Percentiles rank a stretch among this genome's conserved stretches.
phyloP scores from a whole-genome alignment of 1,140 invertebrate species.

The Chlorops oryzae region DNA sequence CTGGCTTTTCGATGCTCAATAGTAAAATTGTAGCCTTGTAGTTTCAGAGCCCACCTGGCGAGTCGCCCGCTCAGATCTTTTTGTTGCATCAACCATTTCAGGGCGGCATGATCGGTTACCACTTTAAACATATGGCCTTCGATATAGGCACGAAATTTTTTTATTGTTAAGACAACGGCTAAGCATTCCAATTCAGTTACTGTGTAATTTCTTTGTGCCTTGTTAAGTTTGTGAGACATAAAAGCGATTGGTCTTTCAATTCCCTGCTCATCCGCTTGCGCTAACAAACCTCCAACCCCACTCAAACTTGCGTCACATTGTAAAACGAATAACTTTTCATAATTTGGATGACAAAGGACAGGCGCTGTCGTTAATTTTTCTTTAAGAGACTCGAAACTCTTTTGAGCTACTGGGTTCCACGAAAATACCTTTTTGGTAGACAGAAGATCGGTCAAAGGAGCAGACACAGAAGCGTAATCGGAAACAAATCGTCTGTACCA shows the following conservation, averaged over 20 bases:
- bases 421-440: constrained; percentile 3
- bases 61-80: constrained; percentile 42
- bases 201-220: constrained; percentile 9
- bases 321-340: constrained; percentile 11
- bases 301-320: constrained; percentile 14
- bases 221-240: too few relatives aligned
- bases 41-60: constrained; percentile 29
- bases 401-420: constrained; percentile 30
- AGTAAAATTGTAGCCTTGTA: constrained; percentile 27
- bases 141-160: constrained; percentile 46
- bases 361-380: constrained; percentile 29
- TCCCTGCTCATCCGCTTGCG: constrained; percentile 11
- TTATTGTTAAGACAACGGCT: constrained; percentile 5
- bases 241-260: constrained; percentile 34
- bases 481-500: constrained; percentile 11
- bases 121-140: constrained; percentile 42
- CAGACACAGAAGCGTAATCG: constrained; percentile 7
- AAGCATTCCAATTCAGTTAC: constrained; percentile 11
- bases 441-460: constrained; percentile 9
- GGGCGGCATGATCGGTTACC: constrained; percentile 26
- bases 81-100: constrained; percentile 32
- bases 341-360: constrained; percentile 24
- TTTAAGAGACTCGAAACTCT: constrained; percentile 33
- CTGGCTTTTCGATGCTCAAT: too few relatives aligned
- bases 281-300: constrained; percentile 16